Base-by-base conservation (phyloP, 1,140 invertebrate species). In the Temnothorax nylanderi region DNA sequence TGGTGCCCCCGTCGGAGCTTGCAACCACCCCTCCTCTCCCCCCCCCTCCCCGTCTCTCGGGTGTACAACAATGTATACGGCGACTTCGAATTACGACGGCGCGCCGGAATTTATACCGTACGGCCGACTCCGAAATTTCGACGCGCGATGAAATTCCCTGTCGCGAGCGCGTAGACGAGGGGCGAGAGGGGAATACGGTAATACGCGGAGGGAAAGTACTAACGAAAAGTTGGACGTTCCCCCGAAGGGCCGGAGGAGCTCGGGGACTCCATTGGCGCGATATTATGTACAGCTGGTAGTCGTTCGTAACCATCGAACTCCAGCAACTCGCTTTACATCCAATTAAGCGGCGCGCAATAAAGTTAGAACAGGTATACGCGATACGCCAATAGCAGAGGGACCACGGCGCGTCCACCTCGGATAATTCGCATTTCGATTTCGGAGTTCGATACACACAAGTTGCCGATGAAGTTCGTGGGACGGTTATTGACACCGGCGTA, bases 381-480 rank as follows among this genome's bases (percentile, higher is more conserved):
- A 87, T 58, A 84, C 21, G 77, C 76, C 87, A 87, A 88, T 88
- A 88, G 77, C 82, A 80, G 58, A 51, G 76, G 26, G 67, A 62
- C 51, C 8, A 21, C 6, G 47, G 11, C 67, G 74, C 69, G 58
- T 69, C 69, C 64, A 71, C 64, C 51, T 3, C 56, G 60, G 75
- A 75, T 67, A 85, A 89, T 65, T 80, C 80, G 54, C 78, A 32
- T 89, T 87, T 87, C 80, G 65, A 87, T 90, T 86, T 88, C 74
- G 72, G 84, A 89, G 87, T 85, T 85, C 89, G 76, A 90, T 90
- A 90, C 64, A 78, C 85, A 75, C 80, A 89, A 90, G 80, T 86
- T 89, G 84, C 47, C 88, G 58, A 86, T 85, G 37, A 89, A 90
- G 88, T 90, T 90, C 69, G 54, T 67, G 47, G 72, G 58, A 47